Evolutionary conservation across 1,140 invertebrate species (phyloP).

Genomic region (Gonatopus flavifemur): DNA sequence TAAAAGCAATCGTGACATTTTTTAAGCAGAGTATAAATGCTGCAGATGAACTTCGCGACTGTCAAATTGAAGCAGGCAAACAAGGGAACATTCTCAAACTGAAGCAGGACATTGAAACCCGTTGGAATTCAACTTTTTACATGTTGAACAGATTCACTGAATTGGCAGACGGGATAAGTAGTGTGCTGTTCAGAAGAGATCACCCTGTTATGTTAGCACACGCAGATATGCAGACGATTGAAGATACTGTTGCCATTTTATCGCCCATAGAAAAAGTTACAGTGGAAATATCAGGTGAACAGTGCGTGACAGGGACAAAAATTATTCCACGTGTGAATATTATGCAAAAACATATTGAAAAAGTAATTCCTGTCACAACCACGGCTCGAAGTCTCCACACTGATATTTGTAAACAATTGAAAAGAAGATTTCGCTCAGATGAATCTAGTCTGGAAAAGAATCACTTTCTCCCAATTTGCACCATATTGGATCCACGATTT

Average conservation of each 20-base stretch:
- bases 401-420: conserved; percentile 21
- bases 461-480: conserved; percentile 14
- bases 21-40: conserved; percentile 1
- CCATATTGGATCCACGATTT: conserved; percentile 32
- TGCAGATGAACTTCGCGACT: too few relatives aligned
- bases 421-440: conserved; percentile 35
- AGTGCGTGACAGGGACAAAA: conserved; percentile 48
- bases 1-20: conserved; percentile 7
- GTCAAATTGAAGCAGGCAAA: too few relatives aligned
- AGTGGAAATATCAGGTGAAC: conserved; percentile 46
- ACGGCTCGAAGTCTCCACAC: conserved; percentile 13
- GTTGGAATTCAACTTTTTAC: conserved; percentile 47
- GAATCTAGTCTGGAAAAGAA: conserved; percentile 25
- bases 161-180: conserved; percentile 47
- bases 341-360: conserved; percentile 36
- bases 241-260: conserved; percentile 36
- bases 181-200: conserved; percentile 33
- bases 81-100: too few relatives aligned
- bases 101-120: conserved; percentile 32
- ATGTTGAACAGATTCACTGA: too few relatives aligned
- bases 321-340: conserved; percentile 48
- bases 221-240: conserved; percentile 34
- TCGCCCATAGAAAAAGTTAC: conserved; percentile 46
- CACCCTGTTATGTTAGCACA: conserved; percentile 40
- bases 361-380: conserved; percentile 22